Percentiles rank a stretch among this genome's conserved stretches.
Conservation (phyloP, 2,113 vertebrate genomes). For the Varanus salvator region DNA sequence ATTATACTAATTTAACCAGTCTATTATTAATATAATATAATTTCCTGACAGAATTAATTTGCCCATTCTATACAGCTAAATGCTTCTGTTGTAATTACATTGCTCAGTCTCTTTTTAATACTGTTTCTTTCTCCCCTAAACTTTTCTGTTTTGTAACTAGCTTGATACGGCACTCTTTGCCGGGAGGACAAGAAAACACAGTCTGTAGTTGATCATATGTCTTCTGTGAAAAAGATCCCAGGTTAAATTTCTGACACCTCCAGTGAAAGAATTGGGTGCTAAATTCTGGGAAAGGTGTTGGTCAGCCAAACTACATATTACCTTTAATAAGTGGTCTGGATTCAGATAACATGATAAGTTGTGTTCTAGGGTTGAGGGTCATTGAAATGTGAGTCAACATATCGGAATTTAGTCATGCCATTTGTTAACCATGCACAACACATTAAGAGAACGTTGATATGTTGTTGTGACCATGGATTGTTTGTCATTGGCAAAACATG, state of each 20-base stretch:
- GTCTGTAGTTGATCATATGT: background rate
- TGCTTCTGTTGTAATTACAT: background rate
- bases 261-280: no score
- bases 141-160: background rate
- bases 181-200: background rate
- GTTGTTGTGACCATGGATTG: no score
- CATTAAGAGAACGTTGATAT: no score
- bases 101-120: background rate
- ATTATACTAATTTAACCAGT: background rate
- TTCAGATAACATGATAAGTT: no score
- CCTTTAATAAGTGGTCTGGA: no score
- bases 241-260: background rate
- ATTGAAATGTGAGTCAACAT: no score
- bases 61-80: background rate
- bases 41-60: background rate
- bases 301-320: no score
- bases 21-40: background rate
- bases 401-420: no score
- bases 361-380: no score
- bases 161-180: background rate
- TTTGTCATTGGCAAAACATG: no score
- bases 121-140: background rate
- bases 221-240: background rate
- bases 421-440: no score
- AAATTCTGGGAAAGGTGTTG: no score